Evolutionary conservation across 2,888 invertebrate genomes (phyloP).

Genomic region (Cylindroiulus punctatus): DNA sequence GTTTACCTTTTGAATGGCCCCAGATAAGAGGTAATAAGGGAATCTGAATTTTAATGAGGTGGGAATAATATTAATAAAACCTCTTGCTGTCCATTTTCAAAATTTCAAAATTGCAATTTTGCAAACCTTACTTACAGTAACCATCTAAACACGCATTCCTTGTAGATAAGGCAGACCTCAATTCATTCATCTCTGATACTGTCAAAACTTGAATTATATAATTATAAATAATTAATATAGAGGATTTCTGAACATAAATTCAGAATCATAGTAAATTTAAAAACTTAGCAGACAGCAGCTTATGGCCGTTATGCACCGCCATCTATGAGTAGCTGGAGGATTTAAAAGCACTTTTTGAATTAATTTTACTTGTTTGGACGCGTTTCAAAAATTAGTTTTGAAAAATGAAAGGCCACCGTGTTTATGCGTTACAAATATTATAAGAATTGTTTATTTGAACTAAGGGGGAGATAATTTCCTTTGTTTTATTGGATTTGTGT

Average conservation of each 20-base stretch:
- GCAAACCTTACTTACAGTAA: not conserved
- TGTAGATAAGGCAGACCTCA: not conserved
- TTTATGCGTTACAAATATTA: no score
- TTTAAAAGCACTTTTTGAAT: not conserved
- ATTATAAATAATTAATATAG: no score
- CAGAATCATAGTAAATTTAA: no score
- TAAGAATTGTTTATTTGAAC: no score
- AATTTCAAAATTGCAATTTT: not conserved
- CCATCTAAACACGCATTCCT: not conserved
- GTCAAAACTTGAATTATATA: not conserved
- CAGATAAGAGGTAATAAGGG: not conserved
- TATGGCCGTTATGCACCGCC: not conserved
- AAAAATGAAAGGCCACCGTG: no score
- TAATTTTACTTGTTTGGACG: not conserved
- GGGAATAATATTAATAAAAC: not conserved
- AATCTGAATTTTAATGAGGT: not conserved
- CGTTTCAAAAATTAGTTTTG: no score
- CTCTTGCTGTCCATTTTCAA: not conserved
- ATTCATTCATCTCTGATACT: not conserved
- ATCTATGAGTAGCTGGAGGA: not conserved
- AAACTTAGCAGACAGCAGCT: not conserved
- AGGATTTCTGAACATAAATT: no score
- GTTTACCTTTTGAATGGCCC: constrained; percentile 19
- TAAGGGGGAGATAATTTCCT: not conserved
- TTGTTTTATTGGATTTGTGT: not conserved